These are phyloP conservation scores for Drepana arcuata DNA, from an alignment of 1,140 invertebrate species.

Conservation along the genomic window DNA sequence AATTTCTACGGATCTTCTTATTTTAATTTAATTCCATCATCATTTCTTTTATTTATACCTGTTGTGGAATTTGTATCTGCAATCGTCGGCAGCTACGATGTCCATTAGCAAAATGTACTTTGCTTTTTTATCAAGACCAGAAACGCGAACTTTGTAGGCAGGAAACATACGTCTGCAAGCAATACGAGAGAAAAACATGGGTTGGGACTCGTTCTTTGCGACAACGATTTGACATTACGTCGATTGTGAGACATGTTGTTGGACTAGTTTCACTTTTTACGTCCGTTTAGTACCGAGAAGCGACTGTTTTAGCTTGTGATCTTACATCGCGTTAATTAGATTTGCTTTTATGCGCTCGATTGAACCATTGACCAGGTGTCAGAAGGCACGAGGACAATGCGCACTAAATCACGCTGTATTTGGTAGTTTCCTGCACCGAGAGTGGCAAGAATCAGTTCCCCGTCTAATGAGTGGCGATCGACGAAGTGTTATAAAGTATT, in stretches of 20 bases:
- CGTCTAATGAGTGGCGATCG: slow-evolving; percentile 4
- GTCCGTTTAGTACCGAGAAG: slow-evolving; percentile 33
- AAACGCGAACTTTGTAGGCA: slow-evolving; percentile 92
- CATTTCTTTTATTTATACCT: slow-evolving; percentile 75
- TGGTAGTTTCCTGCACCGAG: too few species aligned
- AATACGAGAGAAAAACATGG: slow-evolving; percentile 73
- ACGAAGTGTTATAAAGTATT: slow-evolving; percentile 42
- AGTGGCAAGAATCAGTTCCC: too few species aligned
- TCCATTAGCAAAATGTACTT: slow-evolving; percentile 97
- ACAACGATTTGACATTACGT: slow-evolving; percentile 64
- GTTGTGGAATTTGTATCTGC: slow-evolving; percentile 96
- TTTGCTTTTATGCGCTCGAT: slow-evolving; percentile 13
- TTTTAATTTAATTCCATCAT: slow-evolving; percentile 65
- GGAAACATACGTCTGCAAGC: slow-evolving; percentile 91
- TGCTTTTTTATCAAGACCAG: slow-evolving; percentile 93
- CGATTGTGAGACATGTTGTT: slow-evolving; percentile 60
- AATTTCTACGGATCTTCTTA: slow-evolving; percentile 39
- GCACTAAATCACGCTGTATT: too few species aligned
- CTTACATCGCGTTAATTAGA: slow-evolving; percentile 49
- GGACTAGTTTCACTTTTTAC: slow-evolving; percentile 61
- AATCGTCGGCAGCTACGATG: slow-evolving; percentile 93
- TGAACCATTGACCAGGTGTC: slow-evolving; percentile 6
- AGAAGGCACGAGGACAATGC: too few species aligned
- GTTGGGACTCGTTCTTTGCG: slow-evolving; percentile 75
- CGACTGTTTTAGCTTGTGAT: slow-evolving; percentile 62